Evolutionary conservation across 2,113 vertebrate genomes (phyloP).

Genomic region (Sceloporus tristichus): DNA sequence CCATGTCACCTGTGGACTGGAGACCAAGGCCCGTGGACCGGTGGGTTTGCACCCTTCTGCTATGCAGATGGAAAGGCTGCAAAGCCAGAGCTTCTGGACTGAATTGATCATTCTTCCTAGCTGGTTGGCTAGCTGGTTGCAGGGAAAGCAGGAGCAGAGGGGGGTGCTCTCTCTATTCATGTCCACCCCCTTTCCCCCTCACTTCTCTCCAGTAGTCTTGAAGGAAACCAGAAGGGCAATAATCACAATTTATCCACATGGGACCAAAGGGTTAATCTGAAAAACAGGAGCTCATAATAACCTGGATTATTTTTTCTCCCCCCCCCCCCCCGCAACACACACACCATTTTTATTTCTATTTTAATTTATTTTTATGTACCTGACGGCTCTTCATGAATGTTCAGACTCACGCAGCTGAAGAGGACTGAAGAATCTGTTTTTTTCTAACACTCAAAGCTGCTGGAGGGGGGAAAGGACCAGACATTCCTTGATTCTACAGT

Average conservation of each 20-base stretch:
- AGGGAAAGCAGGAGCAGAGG: background rate
- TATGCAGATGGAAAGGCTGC: slow-evolving; percentile 2
- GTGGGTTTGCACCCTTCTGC: background rate
- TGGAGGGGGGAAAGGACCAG: background rate
- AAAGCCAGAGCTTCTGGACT: slow-evolving; percentile 4
- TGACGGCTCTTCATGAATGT: background rate
- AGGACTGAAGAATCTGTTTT: background rate
- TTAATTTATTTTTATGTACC: background rate
- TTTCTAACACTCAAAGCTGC: too few species aligned
- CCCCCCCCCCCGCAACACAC: too few species aligned
- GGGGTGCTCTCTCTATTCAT: background rate
- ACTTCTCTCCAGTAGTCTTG: background rate
- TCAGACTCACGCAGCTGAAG: background rate
- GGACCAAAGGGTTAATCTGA: background rate
- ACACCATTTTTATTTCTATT: background rate
- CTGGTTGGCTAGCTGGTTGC: slow-evolving; percentile 21
- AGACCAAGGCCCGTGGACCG: background rate
- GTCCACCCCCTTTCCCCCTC: background rate
- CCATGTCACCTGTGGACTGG: slow-evolving; percentile 37
- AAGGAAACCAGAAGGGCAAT: background rate
- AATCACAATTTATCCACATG: background rate
- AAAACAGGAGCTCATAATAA: background rate
- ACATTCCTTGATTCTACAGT: too few species aligned
- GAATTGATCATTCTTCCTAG: background rate
- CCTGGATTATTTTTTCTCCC: background rate